Percentiles rank a stretch among this genome's conserved stretches.
Evolutionary conservation across 2,797 vertebrate species (phyloP).

Genomic region (Darevskia mixta): DNA sequence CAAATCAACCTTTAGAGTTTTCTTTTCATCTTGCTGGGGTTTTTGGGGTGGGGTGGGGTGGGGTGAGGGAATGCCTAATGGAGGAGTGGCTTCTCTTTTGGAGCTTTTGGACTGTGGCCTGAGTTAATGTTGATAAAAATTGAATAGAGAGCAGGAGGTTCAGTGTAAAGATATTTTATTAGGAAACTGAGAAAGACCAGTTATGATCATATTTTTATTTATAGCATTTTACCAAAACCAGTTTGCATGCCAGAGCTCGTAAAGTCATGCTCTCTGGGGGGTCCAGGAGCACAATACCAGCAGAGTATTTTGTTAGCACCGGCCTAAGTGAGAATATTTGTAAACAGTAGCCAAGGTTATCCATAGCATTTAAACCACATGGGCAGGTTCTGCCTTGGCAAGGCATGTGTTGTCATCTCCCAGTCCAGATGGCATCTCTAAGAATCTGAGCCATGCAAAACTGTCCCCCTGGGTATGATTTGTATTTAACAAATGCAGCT

Average conservation of each 20-base stretch:
- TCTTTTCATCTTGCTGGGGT: not conserved
- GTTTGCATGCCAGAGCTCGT: not conserved
- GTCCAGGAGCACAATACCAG: not conserved
- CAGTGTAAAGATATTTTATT: not conserved
- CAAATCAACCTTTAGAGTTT: not conserved
- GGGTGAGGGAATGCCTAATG: constrained; percentile 52
- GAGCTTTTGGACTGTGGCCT: constrained; percentile 44
- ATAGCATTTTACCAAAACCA: not conserved
- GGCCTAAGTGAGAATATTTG: not conserved
- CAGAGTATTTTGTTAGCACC: not conserved
- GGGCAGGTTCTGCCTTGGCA: not conserved
- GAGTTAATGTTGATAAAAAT: constrained; percentile 46
- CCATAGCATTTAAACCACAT: not conserved
- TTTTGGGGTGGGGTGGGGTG: constrained; percentile 13
- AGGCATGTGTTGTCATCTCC: not conserved
- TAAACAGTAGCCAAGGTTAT: not conserved
- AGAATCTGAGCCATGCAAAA: not conserved
- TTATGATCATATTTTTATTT: not conserved
- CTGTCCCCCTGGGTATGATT: not conserved
- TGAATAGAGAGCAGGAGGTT: not conserved
- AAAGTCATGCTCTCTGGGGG: not conserved
- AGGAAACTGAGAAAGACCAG: not conserved
- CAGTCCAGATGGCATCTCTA: not conserved
- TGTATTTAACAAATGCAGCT: not conserved
- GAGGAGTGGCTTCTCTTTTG: constrained; percentile 47